phyloP scores from a whole-genome alignment of 2,888 invertebrate species.

The Drosophila emarginata region DNA sequence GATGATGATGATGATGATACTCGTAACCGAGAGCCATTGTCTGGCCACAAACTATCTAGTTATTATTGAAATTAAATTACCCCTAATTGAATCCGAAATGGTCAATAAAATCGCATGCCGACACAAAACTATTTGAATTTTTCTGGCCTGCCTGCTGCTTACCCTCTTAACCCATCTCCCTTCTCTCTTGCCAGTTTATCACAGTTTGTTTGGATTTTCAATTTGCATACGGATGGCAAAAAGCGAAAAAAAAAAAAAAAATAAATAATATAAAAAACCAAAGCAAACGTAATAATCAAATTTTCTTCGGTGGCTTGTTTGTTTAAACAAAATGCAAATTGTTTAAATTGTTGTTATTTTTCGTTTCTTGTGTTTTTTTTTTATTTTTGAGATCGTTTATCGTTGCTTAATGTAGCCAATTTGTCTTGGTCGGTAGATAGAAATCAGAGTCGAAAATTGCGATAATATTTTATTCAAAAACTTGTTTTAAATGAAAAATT shows the following conservation, averaged over 20 bases:
- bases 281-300: conserved; percentile 26
- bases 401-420: conserved; percentile 2
- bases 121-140: conserved; percentile 61
- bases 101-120: conserved; percentile 76
- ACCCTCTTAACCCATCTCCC: conserved; percentile 12
- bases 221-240: conserved; percentile 68
- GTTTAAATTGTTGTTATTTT: conserved; percentile 68
- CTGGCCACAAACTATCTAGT: conserved; percentile 59
- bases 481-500: conserved; percentile 4
- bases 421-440: background rate
- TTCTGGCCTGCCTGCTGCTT: conserved; percentile 53
- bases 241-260: conserved; percentile 36
- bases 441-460: background rate
- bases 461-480: conserved; percentile 2
- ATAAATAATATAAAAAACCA: conserved; percentile 33
- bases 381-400: conserved; percentile 1
- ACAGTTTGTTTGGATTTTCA: conserved; percentile 45
- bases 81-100: conserved; percentile 76
- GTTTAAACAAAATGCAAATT: conserved; percentile 64
- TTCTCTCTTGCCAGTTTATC: conserved; percentile 24
- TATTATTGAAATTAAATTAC: conserved; percentile 78
- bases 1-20: conserved; percentile 18
- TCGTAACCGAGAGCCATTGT: conserved; percentile 24
- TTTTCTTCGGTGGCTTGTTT: conserved; percentile 26
- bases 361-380: conserved; percentile 36